A percentile compares a stretch with the other conserved stretches of the same genome.
Conservation (phyloP, 2,113 vertebrate species). For the Hemicordylus capensis region DNA sequence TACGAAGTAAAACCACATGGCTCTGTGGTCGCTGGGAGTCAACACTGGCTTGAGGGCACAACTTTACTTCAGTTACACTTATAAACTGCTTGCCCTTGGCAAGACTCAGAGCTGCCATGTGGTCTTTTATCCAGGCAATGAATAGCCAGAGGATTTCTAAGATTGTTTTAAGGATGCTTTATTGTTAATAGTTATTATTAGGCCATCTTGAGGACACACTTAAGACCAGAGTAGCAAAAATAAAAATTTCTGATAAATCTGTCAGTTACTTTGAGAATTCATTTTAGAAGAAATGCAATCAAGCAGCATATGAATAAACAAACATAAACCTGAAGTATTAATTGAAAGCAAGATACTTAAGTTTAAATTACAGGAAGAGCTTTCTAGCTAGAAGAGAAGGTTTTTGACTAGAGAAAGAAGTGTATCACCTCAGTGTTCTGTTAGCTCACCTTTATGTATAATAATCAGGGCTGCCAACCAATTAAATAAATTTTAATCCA, state of each 20-base stretch:
- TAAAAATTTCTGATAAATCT: not conserved
- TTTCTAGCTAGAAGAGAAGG: not conserved
- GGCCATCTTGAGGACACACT: not conserved
- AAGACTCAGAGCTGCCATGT: not conserved
- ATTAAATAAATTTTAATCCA: not conserved
- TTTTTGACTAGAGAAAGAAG: not conserved
- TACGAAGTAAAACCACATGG: too few species aligned
- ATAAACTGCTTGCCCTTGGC: not conserved
- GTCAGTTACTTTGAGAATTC: not conserved
- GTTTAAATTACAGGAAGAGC: not conserved
- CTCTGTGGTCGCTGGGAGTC: too few species aligned
- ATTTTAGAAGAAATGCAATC: too few species aligned
- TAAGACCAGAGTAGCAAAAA: not conserved
- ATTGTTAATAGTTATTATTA: too few species aligned
- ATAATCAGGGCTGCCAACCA: not conserved
- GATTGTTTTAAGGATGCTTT: too few species aligned
- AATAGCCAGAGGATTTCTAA: not conserved
- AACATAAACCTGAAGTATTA: too few species aligned
- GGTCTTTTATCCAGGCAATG: not conserved
- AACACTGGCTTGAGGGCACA: too few species aligned
- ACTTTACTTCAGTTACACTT: too few species aligned
- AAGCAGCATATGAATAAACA: not conserved
- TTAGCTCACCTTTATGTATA: not conserved
- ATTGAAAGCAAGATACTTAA: too few species aligned
- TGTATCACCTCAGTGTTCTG: not conserved